Conservation (phyloP, 2,113 vertebrate genomes). For the Phalacrocorax brasilianus region DNA sequence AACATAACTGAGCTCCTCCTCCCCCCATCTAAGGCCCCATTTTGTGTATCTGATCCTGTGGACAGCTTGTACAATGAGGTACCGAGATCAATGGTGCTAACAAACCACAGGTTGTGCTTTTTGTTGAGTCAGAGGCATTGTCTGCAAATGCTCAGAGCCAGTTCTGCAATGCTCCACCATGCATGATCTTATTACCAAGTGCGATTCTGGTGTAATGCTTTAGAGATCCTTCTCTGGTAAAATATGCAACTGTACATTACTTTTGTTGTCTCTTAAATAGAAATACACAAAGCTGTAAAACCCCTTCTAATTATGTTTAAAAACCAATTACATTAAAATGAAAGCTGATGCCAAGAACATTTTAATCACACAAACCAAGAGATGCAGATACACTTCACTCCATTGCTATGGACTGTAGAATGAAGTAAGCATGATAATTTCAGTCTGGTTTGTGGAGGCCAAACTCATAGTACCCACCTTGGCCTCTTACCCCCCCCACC, state of each 20-base stretch:
- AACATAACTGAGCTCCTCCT: not conserved
- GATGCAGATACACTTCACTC: not conserved
- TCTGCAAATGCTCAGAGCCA: not conserved
- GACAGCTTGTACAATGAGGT: not conserved
- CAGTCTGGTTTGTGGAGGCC: not conserved
- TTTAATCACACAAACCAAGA: constrained; percentile 35
- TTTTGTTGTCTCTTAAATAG: constrained; percentile 47
- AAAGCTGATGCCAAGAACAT: constrained; percentile 49
- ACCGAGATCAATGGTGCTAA: not conserved
- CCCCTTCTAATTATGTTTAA: constrained; percentile 37
- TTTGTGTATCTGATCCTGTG: not conserved
- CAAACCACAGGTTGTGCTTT: not conserved
- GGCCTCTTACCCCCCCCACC: not conserved
- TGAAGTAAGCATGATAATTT: not conserved
- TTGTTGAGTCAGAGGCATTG: not conserved
- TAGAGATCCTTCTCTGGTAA: not conserved
- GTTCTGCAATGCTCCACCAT: not conserved
- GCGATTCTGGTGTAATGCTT: not conserved
- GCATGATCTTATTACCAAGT: not conserved
- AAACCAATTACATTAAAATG: constrained; percentile 30
- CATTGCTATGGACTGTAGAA: not conserved
- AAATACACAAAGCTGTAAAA: constrained; percentile 57
- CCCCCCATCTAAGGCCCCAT: not conserved
- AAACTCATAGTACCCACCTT: not conserved
- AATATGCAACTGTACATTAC: not conserved